These are phyloP conservation scores for Desmodus rotundus DNA, from an alignment of 2,113 vertebrate species.

Conservation along the genomic window DNA sequence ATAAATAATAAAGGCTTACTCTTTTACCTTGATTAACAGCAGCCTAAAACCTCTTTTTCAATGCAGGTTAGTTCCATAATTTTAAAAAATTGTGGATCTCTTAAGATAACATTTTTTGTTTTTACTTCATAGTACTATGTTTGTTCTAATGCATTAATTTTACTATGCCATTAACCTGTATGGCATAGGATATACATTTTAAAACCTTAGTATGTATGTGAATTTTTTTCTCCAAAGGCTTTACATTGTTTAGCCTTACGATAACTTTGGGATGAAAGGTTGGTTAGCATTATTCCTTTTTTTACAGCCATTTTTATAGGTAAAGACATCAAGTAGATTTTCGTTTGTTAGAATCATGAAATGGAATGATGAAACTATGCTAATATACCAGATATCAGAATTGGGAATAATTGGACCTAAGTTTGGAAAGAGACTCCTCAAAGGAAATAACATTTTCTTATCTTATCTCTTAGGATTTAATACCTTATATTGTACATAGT, in stretches of 20 bases:
- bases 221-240: background rate
- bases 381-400: background rate
- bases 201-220: background rate
- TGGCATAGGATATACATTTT: background rate
- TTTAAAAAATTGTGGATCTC: background rate
- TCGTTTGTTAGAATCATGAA: background rate
- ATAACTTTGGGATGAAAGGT: background rate
- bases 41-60: background rate
- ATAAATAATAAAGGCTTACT: background rate
- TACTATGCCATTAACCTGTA: background rate
- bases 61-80: background rate
- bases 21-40: background rate
- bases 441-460: background rate
- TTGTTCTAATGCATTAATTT: background rate
- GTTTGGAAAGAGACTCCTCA: background rate
- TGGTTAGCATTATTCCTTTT: background rate
- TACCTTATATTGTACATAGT: background rate
- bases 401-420: background rate
- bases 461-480: background rate
- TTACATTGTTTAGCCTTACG: background rate
- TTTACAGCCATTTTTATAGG: background rate
- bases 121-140: background rate
- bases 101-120: background rate
- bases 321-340: background rate
- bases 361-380: background rate